Base-by-base conservation (phyloP, 1,140 invertebrate genomes). In the Sycophaga agraensis region DNA sequence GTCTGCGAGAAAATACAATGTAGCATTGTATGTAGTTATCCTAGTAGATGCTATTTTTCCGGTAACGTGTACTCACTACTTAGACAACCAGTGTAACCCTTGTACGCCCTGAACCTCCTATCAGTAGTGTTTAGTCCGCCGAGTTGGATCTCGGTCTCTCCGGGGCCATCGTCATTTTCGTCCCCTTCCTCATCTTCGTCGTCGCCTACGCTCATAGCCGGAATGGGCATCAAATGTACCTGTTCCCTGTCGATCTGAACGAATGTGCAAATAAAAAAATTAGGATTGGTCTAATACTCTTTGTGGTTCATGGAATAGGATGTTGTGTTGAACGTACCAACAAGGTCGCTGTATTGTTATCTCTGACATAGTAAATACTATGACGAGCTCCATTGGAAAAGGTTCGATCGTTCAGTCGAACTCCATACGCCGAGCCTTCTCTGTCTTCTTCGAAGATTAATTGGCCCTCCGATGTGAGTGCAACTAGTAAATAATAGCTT, bases 71-170 rank as follows among this genome's bases (percentile, higher is more conserved):
- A 85, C 86, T 85, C 81, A 95, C 92, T 95, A 64, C 92, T 94
- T 50, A 95, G 80, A 72, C 93, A 96, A 28, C 93, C 92, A 66
- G 89, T 92, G 75, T 93, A 95, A 66, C 89, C 90, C 67, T 89
- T 91, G 67, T 92, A 94, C 39, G 88, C 87, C 48, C 83, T 86
- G 71, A 93, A 88, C 64, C 90, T 82, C 17, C 87, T 86, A 79
- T 93, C 90, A 7, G 86, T 90, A 0, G 91, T 92, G 67, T 91
- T 92, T 14, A 92, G 83, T 39, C 91, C 91, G n/a, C 91, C 92
- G 42, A 94, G 86, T 70, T 92, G 91, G 14, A 93, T 89, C 68
- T 91, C 90, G 70, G 91, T 91, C 9, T 87, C 82, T 9, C 89
- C 88, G 4, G 84, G 76, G 59, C 69, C 70, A 40, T 76, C 75